Evolutionary conservation across 53 echinoderm and acorn worm species (phyloP).

Genomic region (Luidia sarsii): DNA sequence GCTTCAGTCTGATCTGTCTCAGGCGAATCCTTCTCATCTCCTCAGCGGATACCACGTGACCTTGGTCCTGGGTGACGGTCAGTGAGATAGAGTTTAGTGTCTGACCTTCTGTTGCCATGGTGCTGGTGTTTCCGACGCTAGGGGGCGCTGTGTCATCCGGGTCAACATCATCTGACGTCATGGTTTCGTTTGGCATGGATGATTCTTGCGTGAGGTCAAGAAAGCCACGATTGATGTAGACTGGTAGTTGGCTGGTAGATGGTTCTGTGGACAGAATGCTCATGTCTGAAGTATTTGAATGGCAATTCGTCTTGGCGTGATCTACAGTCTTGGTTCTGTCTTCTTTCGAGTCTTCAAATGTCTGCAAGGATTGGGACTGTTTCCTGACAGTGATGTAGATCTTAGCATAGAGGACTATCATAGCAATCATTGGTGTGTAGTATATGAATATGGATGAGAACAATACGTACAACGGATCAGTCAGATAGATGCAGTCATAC

Average conservation of each 20-base stretch:
- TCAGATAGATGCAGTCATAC: constrained; percentile 58
- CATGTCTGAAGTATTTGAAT: background rate
- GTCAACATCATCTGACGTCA: background rate
- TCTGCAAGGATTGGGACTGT: constrained; percentile 16
- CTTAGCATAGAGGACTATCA: constrained; percentile 61
- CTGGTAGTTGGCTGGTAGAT: background rate
- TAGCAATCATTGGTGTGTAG: constrained; percentile 51
- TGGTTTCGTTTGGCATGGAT: background rate
- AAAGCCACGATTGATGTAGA: constrained; percentile 21
- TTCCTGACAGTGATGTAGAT: constrained; percentile 39
- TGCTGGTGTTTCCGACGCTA: too few relatives aligned
- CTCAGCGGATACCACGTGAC: background rate
- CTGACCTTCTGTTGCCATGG: background rate
- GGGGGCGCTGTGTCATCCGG: background rate
- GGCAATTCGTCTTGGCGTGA: background rate
- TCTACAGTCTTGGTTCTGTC: background rate
- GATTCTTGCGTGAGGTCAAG: background rate
- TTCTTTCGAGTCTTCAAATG: background rate
- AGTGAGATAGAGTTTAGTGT: background rate
- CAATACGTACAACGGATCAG: constrained; percentile 60
- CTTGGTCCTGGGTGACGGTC: background rate
- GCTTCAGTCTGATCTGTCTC: background rate
- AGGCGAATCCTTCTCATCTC: constrained; percentile 25
- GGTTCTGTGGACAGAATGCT: background rate
- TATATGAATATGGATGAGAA: constrained; percentile 61